Evolutionary conservation across 2,797 vertebrate species (phyloP).

Genomic region (Pempheris klunzingeri): DNA sequence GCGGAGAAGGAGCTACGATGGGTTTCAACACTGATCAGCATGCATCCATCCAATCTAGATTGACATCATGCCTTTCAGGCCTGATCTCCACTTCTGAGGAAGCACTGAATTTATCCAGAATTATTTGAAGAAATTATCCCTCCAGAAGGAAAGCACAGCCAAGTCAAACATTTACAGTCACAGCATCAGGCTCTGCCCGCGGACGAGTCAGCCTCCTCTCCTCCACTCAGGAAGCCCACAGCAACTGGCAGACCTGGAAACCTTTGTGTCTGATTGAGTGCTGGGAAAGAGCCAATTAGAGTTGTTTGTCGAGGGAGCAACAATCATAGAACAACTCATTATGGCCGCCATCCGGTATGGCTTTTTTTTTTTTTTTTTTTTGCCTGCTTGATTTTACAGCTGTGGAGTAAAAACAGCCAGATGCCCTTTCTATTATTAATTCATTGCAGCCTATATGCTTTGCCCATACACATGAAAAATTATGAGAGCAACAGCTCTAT

Average conservation of each 20-base stretch:
- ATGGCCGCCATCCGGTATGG: neutral
- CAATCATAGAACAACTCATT: constrained; percentile 51
- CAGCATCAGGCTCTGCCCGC: constrained; percentile 49
- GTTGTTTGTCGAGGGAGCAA: constrained; percentile 61
- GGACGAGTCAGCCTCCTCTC: constrained; percentile 46
- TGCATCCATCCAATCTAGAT: constrained; percentile 37
- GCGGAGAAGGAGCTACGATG: constrained; percentile 9
- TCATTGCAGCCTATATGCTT: no score
- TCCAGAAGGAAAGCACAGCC: constrained; percentile 30
- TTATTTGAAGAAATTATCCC: constrained; percentile 40
- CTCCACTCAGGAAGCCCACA: constrained; percentile 48
- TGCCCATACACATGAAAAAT: neutral
- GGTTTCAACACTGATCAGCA: constrained; percentile 47
- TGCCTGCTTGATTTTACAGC: constrained; percentile 1
- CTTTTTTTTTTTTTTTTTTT: constrained; percentile 12
- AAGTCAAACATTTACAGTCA: constrained; percentile 38
- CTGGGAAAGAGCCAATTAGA: constrained; percentile 72
- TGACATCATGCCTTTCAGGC: constrained; percentile 50
- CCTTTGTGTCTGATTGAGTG: constrained; percentile 58
- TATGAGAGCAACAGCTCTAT: neutral
- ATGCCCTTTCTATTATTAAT: neutral
- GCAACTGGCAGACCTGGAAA: constrained; percentile 64
- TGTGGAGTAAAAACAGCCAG: neutral
- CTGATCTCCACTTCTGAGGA: constrained; percentile 54
- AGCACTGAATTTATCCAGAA: constrained; percentile 44